These are phyloP conservation scores for Mustela lutreola DNA, from an alignment of 2,113 vertebrate species.

Conservation along the genomic window DNA sequence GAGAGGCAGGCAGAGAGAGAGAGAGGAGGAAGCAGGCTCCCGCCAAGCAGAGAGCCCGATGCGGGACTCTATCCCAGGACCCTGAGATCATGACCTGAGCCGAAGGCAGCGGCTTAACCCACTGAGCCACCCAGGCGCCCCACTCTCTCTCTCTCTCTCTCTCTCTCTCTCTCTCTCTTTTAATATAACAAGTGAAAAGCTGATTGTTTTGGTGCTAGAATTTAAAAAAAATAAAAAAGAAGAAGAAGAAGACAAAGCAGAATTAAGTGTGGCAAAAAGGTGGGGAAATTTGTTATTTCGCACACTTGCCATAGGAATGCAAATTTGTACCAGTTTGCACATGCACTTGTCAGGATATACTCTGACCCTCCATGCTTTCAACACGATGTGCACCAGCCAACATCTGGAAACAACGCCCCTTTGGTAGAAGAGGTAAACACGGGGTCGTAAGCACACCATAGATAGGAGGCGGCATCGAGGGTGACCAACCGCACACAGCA, in stretches of 20 bases:
- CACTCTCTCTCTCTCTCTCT: neutral
- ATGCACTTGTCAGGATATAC: too few relatives aligned
- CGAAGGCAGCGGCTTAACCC: too few relatives aligned
- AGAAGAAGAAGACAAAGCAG: neutral
- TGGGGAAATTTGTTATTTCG: neutral
- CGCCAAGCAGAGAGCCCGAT: too few relatives aligned
- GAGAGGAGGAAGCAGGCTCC: too few relatives aligned
- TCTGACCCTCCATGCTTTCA: neutral
- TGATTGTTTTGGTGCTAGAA: neutral
- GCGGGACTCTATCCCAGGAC: accelerated
- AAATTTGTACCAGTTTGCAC: neutral
- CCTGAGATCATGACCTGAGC: too few relatives aligned
- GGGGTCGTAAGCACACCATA: accelerated
- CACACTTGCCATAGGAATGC: too few relatives aligned
- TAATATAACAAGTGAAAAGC: neutral
- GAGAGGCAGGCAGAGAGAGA: too few relatives aligned
- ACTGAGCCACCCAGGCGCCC: too few relatives aligned
- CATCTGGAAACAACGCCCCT: neutral
- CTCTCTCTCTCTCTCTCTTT: too few relatives aligned
- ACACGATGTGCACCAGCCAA: neutral
- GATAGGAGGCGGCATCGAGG: neutral
- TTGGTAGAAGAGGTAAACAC: accelerated
- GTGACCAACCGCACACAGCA: too few relatives aligned
- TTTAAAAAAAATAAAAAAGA: neutral
- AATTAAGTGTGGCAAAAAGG: neutral